Conservation (phyloP, 2,888 invertebrate genomes). For the Xanthorhoe designata region DNA sequence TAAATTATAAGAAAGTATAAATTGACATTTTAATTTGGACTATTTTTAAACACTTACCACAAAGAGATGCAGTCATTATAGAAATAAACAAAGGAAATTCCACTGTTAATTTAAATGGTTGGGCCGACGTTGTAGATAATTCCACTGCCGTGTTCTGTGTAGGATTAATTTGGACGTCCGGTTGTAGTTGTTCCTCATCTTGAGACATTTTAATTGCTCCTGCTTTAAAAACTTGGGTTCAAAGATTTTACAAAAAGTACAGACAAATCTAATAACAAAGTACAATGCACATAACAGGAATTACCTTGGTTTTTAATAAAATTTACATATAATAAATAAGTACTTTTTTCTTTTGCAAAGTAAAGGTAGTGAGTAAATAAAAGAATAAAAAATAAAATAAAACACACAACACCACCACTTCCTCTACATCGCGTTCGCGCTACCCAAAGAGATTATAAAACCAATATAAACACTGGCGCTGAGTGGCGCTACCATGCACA, state of each 20-base stretch:
- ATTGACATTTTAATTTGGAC: background rate
- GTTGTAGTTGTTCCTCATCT: conserved; percentile 56
- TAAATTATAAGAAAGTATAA: no score
- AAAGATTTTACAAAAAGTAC: background rate
- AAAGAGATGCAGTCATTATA: conserved; percentile 68
- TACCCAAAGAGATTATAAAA: no score
- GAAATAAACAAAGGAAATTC: conserved; percentile 76
- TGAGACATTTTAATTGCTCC: conserved; percentile 55
- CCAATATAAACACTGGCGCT: no score
- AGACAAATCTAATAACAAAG: no score
- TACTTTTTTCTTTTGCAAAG: no score
- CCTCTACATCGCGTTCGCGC: no score
- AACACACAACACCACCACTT: no score
- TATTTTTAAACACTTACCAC: conserved; percentile 58
- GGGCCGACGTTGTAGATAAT: conserved; percentile 59
- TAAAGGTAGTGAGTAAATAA: no score
- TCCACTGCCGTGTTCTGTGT: conserved; percentile 59
- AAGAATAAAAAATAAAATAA: no score
- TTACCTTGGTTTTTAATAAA: no score
- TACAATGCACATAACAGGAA: background rate
- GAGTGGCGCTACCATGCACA: no score
- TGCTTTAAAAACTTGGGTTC: background rate
- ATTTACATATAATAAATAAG: no score
- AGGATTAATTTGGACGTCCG: conserved; percentile 52
- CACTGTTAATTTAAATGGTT: conserved; percentile 65